Conservation (phyloP, 2,797 vertebrate genomes). For the Bradypus variegatus region DNA sequence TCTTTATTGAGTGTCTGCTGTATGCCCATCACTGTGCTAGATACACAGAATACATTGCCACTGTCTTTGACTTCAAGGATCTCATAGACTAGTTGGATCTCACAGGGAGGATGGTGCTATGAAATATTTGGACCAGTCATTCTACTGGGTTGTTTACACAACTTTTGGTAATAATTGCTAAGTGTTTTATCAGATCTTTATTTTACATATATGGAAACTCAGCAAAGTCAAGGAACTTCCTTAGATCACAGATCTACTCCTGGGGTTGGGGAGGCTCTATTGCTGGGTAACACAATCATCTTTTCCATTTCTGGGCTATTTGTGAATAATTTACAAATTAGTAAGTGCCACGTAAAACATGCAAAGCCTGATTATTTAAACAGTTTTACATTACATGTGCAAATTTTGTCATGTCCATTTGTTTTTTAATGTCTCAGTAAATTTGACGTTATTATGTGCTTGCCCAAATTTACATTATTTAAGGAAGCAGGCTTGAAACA, state of each 20-base stretch:
- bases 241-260: neutral
- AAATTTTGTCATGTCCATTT: neutral
- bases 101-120: neutral
- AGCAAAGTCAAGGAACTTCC: neutral
- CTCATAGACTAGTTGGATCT: neutral
- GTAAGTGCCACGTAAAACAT: neutral
- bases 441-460: neutral
- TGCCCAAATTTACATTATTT: neutral
- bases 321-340: neutral
- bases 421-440: neutral
- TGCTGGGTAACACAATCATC: neutral
- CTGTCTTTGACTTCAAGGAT: neutral
- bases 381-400: neutral
- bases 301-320: neutral
- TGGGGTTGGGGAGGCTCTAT: neutral
- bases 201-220: neutral
- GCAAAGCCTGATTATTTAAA: neutral
- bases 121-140: neutral
- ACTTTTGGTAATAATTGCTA: neutral
- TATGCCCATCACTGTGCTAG: neutral
- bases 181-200: neutral
- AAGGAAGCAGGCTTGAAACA: constrained; percentile 8
- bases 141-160: neutral
- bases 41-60: neutral
- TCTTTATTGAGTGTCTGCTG: neutral